These are phyloP conservation scores for Myiagra hebetior DNA, from an alignment of 2,113 vertebrate species.

Conservation along the genomic window DNA sequence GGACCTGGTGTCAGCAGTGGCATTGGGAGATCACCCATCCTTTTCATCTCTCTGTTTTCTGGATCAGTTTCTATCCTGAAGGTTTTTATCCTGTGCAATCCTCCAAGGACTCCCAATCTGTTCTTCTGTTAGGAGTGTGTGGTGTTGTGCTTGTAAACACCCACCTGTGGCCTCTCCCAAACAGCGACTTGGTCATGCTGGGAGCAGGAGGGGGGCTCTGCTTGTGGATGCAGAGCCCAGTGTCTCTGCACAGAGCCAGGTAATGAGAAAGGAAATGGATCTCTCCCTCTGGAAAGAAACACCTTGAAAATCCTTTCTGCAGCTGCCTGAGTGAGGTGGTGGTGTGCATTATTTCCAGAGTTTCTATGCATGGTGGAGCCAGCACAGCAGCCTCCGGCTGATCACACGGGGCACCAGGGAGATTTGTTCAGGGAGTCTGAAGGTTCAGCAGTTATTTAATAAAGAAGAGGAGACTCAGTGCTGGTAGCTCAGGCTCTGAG, in stretches of 20 bases:
- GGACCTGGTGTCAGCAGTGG: rapidly evolving
- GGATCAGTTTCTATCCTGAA: neutral
- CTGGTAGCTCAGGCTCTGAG: neutral
- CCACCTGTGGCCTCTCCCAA: neutral
- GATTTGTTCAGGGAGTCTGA: neutral
- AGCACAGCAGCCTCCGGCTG: neutral
- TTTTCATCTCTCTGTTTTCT: rapidly evolving
- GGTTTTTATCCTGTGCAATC: neutral
- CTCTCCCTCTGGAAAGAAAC: neutral
- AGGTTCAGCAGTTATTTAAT: neutral
- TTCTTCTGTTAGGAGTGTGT: neutral
- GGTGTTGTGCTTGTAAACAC: neutral
- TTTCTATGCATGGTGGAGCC: neutral
- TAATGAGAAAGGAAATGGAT: neutral
- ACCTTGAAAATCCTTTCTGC: neutral
- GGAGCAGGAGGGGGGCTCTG: neutral
- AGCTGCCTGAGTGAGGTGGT: neutral
- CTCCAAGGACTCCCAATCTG: neutral
- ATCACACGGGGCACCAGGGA: neutral
- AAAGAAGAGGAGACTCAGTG: neutral
- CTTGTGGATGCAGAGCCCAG: neutral
- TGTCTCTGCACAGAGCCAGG: neutral
- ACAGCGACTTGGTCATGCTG: neutral
- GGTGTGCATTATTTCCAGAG: neutral
- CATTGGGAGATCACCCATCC: neutral